Evolutionary conservation across 2,888 invertebrate genomes (phyloP), one percentile per base, ranked within the genome.

Genomic region (Brachypterus glaber): DNA sequence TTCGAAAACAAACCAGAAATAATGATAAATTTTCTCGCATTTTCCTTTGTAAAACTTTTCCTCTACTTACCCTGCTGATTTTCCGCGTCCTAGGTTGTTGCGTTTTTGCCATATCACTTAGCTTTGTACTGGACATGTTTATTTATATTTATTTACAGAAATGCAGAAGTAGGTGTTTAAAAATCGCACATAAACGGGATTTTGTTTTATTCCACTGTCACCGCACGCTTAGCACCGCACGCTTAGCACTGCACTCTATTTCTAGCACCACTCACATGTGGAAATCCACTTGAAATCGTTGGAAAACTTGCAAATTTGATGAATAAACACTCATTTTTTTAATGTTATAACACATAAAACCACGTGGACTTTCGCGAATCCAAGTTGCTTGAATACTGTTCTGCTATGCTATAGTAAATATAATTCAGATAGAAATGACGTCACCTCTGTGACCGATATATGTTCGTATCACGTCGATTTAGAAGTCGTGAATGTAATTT

Each of bases 21-120:
- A 9, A 7, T 21, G 21, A 7, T 21, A 21, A 21, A 21, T 21
- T 21, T 21, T 21, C n/a, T n/a, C n/a, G n/a, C n/a, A n/a, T n/a
- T n/a, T n/a, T n/a, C n/a, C n/a, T n/a, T n/a, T n/a, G n/a, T n/a
- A n/a, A n/a, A n/a, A n/a, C n/a, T n/a, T n/a, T n/a, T 12, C 13
- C 9, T 8, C n/a, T 36, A 50, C 55, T 44, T 57, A 62, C 62
- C 59, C 60, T 51, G 45, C 61, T 60, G 40, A 62, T 55, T 50
- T 57, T 60, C 45, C 61, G 53, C 25, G 53, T 45, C 26, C 59
- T 69, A 63, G 58, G 70, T 66, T 67, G 44, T 66, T 44, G 46
- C 40, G 46, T 46, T 46, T 54, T 49, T 29, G 45, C 39, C 27
- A 52, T 34, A 39, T 52, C 49, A 31, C 47, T 43, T 12, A 27